Evolutionary conservation across 1,140 invertebrate species (phyloP), one percentile per base, ranked within the genome.

Genomic region (Portunus trituberculatus): DNA sequence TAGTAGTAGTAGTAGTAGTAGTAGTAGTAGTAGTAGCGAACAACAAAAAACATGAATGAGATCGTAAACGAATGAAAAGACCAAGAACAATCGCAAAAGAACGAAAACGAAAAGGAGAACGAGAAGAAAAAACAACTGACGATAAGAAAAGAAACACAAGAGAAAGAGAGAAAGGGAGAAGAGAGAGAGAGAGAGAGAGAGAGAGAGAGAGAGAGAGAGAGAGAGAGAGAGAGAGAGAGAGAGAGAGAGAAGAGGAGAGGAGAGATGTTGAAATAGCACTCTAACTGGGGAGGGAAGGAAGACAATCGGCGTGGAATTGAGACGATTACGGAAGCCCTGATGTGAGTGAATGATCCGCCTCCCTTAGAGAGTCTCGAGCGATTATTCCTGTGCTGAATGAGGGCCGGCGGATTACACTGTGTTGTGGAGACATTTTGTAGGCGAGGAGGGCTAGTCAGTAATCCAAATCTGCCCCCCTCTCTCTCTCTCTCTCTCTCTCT

Each of bases 211-310:
- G 90, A 67, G 90, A 91, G 90, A 67, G 90, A 91, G 90, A 67
- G 90, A 91, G 90, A 67, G 90, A 91, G 90, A 67, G 46, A 91
- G 90, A 91, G 90, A 91, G 90, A 91, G 90, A 91, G 90, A 91
- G 45, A 45, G n/a, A 25, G 76, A n/a, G 32, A 16, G 7, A 31
- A 28, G 4, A 12, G 8, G 28, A 25, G 28, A n/a, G 12, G 48
- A 28, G 20, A 90, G 88, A 52, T 90, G 88, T 28, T 52, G 45
- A 90, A 90, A 90, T 52, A 90, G n/a, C 67, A 76, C 67, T 20
- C 67, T 76, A 76, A 76, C 67, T 7, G 67, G 67, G 52, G 52
- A 59, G 67, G 67, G 67, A n/a, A 76, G 67, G 25, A 76, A 76
- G 6, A 25, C 16, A 76, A n/a, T n/a, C 16, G 1, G 67, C 1